Evolutionary conservation across 2,113 vertebrate species (phyloP).

Genomic region (Turnix velox): DNA sequence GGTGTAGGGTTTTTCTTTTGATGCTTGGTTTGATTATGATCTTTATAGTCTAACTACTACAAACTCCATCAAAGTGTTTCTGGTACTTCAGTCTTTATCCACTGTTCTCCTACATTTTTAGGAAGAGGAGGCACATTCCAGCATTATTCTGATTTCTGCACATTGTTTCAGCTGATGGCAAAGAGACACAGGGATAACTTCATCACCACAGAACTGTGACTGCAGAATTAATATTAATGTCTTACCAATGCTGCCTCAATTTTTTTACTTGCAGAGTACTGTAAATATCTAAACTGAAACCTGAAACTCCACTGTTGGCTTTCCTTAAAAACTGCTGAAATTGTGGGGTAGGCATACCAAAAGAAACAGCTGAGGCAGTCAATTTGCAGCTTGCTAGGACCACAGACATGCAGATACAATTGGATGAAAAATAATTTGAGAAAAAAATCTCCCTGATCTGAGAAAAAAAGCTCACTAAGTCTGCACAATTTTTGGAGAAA

Average conservation of each 20-base stretch:
- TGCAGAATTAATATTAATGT: not conserved
- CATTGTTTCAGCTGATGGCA: not conserved
- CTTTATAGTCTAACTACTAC: not conserved
- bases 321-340: not conserved
- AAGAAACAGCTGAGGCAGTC: not conserved
- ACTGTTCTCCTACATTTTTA: not conserved
- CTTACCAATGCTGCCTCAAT: not conserved
- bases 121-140: not conserved
- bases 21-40: not conserved
- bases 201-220: not conserved
- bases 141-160: too few relatives aligned
- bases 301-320: not conserved
- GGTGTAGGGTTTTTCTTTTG: not conserved
- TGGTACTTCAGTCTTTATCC: not conserved
- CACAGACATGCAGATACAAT: not conserved
- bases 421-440: not conserved
- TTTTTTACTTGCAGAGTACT: not conserved
- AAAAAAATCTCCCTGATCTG: not conserved
- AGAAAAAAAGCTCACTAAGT: not conserved
- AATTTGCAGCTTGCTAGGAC: not conserved
- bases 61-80: not conserved
- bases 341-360: not conserved
- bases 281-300: not conserved
- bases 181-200: not conserved
- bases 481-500: not conserved